Conservation (phyloP, 2,113 vertebrate genomes). For the Nannobrachium achirus region DNA sequence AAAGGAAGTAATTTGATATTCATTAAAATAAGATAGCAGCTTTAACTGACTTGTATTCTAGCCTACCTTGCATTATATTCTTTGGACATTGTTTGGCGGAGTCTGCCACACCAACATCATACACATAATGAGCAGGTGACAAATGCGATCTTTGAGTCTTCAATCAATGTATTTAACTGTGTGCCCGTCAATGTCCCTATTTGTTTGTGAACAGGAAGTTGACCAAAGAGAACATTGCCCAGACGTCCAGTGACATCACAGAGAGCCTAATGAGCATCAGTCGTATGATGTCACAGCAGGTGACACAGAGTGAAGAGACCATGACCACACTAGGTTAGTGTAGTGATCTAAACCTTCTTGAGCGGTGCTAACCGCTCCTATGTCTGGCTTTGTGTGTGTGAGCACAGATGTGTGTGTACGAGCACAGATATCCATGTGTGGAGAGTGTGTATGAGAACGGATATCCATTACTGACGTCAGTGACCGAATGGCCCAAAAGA, state of each 20-base stretch:
- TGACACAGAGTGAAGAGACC: conserved; percentile 92
- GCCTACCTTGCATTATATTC: too few species aligned
- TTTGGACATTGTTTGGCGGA: too few species aligned
- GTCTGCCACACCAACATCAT: background rate
- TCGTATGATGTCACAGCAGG: conserved; percentile 97
- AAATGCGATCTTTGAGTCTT: background rate
- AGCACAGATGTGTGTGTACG: background rate
- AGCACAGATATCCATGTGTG: too few species aligned
- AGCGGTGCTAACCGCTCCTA: too few species aligned
- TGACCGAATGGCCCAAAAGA: too few species aligned
- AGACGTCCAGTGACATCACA: conserved; percentile 89
- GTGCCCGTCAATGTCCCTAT: background rate
- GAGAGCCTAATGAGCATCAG: conserved; percentile 96
- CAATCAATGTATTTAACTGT: background rate
- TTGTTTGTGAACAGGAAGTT: conserved; percentile 76
- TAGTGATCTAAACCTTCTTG: too few species aligned
- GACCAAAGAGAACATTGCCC: conserved; percentile 89
- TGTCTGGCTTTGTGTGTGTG: background rate
- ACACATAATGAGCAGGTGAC: too few species aligned
- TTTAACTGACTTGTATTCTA: too few species aligned
- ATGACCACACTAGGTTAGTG: conserved; percentile 86
- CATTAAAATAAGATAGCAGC: background rate
- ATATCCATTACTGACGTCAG: too few species aligned
- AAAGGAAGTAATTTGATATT: background rate
- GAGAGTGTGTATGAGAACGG: too few species aligned